Base-by-base conservation (phyloP, 2,113 vertebrate species). In the Trinectes maculatus region DNA sequence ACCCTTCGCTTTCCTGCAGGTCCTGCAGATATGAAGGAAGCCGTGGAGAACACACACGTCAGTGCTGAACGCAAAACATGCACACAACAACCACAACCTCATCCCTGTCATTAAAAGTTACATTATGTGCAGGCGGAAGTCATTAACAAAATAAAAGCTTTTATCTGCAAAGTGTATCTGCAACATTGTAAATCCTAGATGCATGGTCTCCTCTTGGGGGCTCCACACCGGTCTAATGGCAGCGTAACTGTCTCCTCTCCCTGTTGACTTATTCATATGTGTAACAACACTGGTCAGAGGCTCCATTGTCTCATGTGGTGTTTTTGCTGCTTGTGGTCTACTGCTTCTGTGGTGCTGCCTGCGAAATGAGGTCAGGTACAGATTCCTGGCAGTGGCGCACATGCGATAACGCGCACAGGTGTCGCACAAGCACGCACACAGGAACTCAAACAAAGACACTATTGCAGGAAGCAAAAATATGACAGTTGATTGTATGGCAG, bases 1-100 rank as follows among this genome's bases (percentile, higher is more conserved):
- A 98, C 40, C 94, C 95, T 51, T 98, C 96, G 1, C 95, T 96
- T 85, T 99, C 96, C 73, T 98, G 96, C 71, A 96, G 92, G 73
- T 98, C 96, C 96, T 99, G 77, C 42, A 76, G 19, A 66, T 3
- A 59, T 6, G 22, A 49, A 43, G 57, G 4, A 48, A 54, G 16
- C 8, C 63, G 33, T 8, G 42, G 63, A 58, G n/a, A 51, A 52
- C 36, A 77, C 26, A 48, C 3, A 13, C 22, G 22, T 44, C 31
- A 46, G 5, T 33, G 13, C 16, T 16, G 26, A 40, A 18, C n/a
- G 6, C 37, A 37, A 28, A 6, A 54, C 18, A 9, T 11, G 18
- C 40, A 26, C 11, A 7, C 44, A 25, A 21, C 9, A 12, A 48
- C 13, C 28, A 34, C 39, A 37, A 2, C 5, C 40, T 24, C 51